These are phyloP conservation scores for Pyrochroa serraticornis DNA, from an alignment of 2,888 invertebrate species.

Conservation along the genomic window DNA sequence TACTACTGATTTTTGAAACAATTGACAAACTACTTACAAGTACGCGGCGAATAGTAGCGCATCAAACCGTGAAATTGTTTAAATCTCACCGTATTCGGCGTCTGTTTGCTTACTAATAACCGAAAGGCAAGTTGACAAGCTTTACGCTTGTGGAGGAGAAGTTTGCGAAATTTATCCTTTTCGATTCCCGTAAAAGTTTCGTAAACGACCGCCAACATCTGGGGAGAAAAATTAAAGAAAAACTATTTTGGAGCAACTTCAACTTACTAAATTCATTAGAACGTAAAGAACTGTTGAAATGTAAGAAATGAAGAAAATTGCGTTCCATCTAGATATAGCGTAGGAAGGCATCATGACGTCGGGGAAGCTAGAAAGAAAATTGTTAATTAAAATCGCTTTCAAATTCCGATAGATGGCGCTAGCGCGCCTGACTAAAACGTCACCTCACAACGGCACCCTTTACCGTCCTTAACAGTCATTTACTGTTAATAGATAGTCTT, in stretches of 20 bases:
- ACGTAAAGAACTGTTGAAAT: constrained; percentile 84
- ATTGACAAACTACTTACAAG: constrained; percentile 59
- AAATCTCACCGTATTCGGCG: constrained; percentile 70
- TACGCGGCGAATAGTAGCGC: constrained; percentile 77
- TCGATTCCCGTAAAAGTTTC: constrained; percentile 87
- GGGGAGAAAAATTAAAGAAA: constrained; percentile 34
- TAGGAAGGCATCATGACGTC: constrained; percentile 95
- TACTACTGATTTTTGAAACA: no score
- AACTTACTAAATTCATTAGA: constrained; percentile 85
- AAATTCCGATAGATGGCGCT: no score
- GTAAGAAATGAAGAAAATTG: constrained; percentile 86
- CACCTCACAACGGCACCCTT: no score
- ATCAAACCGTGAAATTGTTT: constrained; percentile 82
- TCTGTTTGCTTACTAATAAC: constrained; percentile 77
- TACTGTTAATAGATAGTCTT: no score
- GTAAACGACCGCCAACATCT: constrained; percentile 90
- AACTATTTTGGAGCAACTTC: not conserved
- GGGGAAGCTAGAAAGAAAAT: constrained; percentile 75
- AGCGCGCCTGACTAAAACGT: no score
- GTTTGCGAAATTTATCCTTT: constrained; percentile 82
- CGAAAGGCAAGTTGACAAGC: constrained; percentile 84
- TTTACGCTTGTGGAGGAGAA: constrained; percentile 79
- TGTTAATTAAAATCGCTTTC: no score
- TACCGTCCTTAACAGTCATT: no score
- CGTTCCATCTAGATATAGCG: constrained; percentile 78